phyloP scores from a whole-genome alignment of 2,888 invertebrate genomes.

The Drosophila robusta region DNA sequence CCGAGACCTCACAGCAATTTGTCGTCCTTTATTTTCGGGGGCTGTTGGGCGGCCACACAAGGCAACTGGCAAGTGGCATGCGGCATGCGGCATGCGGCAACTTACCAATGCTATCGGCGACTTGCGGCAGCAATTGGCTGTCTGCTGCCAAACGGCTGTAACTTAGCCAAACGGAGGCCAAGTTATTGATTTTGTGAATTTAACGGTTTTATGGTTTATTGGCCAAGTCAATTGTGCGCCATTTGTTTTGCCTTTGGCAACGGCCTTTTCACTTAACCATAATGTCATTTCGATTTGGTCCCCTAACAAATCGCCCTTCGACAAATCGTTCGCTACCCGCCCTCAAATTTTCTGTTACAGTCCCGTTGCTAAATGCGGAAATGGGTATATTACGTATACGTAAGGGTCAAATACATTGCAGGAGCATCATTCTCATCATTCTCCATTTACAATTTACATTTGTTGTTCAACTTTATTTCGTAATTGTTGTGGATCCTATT shows the following conservation, averaged over 20 bases:
- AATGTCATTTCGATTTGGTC: constrained; percentile 70
- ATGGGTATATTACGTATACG: constrained; percentile 7
- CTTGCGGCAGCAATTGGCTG: constrained; percentile 32
- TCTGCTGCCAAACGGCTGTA: constrained; percentile 46
- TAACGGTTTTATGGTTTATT: constrained; percentile 79
- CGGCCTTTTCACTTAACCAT: constrained; percentile 59
- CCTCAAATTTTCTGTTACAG: not conserved
- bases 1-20: constrained; percentile 70
- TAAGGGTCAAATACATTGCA: not conserved
- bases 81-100: constrained; percentile 13
- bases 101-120: constrained; percentile 17
- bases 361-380: constrained; percentile 1
- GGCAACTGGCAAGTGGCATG: constrained; percentile 4
- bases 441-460: not conserved
- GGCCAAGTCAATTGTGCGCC: constrained; percentile 72
- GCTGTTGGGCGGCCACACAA: not conserved
- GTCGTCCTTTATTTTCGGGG: constrained; percentile 69
- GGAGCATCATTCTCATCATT: no score
- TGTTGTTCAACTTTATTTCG: not conserved
- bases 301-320: constrained; percentile 37
- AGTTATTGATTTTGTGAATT: constrained; percentile 78
- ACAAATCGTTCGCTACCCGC: constrained; percentile 27
- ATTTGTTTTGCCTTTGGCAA: constrained; percentile 68
- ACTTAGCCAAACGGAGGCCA: constrained; percentile 26
- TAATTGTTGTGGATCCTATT: not conserved